A percentile compares a stretch with the other conserved stretches of the same genome.
phyloP scores from a whole-genome alignment of 2,797 vertebrate genomes.

The Caiman crocodilus region DNA sequence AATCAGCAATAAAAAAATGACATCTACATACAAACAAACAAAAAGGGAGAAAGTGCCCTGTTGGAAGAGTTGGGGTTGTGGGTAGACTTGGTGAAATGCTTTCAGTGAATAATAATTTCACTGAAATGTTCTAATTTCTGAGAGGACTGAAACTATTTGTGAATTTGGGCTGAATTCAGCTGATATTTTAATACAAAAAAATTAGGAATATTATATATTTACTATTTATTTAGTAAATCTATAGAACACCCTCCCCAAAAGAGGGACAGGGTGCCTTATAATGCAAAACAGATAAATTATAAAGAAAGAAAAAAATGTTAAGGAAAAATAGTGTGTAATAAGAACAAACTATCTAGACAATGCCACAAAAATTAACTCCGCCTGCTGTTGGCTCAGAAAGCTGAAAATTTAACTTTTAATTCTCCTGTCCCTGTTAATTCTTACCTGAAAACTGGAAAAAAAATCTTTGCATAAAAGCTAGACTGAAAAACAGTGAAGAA shows the following conservation, averaged over 20 bases:
- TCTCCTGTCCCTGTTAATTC: too few species aligned
- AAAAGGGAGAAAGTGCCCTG: not conserved
- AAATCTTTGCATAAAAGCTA: not conserved
- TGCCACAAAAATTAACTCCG: too few species aligned
- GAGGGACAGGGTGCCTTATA: too few species aligned
- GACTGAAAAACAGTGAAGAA: not conserved
- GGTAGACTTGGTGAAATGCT: not conserved
- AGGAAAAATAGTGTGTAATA: too few species aligned
- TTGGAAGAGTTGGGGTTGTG: conserved; percentile 6
- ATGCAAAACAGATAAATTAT: too few species aligned
- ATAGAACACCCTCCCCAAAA: too few species aligned
- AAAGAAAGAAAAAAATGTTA: too few species aligned
- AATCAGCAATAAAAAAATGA: not conserved
- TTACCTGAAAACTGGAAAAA: not conserved
- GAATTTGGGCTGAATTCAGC: not conserved
- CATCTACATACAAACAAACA: not conserved
- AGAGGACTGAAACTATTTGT: conserved; percentile 2
- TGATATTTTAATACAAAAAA: not conserved
- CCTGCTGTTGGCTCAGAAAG: too few species aligned
- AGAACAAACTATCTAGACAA: too few species aligned
- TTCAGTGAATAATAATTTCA: not conserved
- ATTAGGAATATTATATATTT: too few species aligned
- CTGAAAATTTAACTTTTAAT: too few species aligned
- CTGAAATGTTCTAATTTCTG: not conserved
- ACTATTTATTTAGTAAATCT: too few species aligned